Base-by-base conservation (phyloP, 2,113 vertebrate genomes). In the Chloropsis hardwickii region DNA sequence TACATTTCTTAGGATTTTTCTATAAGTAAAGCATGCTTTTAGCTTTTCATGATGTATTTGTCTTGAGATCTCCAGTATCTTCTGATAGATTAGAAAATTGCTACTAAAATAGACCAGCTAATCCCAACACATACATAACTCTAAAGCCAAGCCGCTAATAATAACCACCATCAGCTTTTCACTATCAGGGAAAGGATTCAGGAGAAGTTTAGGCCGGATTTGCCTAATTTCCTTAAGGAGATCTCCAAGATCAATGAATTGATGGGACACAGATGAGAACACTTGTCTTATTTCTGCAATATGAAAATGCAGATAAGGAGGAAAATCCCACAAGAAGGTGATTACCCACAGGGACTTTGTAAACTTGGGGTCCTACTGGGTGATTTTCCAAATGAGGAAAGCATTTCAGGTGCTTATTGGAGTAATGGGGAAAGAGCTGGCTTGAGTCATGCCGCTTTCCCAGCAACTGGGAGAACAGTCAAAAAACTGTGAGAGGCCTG, bases 151-250 rank as follows among this genome's bases (percentile, higher is more conserved):
- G 54, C 39, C 65, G 39, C 70, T 86, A 73, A 72, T 87, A 84
- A 33, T 37, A 70, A n/a, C 23, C 13, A 70, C 42, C 39, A 57
- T 12, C 71, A 82, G 42, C 15, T 92, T 92, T 90, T 93, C 81
- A 73, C 47, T 83, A 44, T 15, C 23, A 74, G 54, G 27, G 71
- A 88, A 88, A 77, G 71, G 53, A 54, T 95, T 87, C 39, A 90
- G 66, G 79, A 90, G 72, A 90, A 78, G 39, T 66, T 85, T 92
- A 93, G 93, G 47, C 56, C 79, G 86, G 42, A 88, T 95, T 90
- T 93, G 23, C 35, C n/a, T 90, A 31, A 81, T 93, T 90, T 92
- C 19, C 58, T 93, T 81, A 92, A 73, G 71, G 48, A 60, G 37
- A 88, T 76, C 40, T 90, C 45, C 37, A 72, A 62, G 67, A 74